Evolutionary conservation across 1,140 invertebrate species (phyloP).

Genomic region (Sycophaga agraensis): DNA sequence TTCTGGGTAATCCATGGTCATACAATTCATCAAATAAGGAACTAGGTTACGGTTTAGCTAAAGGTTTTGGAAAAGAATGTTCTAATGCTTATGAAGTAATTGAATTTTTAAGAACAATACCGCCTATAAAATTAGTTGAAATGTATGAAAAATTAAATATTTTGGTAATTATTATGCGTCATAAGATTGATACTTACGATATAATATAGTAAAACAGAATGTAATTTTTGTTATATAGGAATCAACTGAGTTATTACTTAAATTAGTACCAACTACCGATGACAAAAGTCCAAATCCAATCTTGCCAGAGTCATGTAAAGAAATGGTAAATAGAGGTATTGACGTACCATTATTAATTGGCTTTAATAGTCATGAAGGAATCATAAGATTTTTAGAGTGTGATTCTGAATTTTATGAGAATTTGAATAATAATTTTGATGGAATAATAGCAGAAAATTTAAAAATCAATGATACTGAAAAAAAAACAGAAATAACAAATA

Average conservation of each 20-base stretch:
- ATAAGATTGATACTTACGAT: too few species aligned
- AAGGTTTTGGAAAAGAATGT: conserved; percentile 52
- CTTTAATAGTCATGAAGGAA: conserved; percentile 61
- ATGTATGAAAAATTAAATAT: conserved; percentile 39
- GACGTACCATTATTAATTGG: conserved; percentile 63
- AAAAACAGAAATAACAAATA: conserved; percentile 39
- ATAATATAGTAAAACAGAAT: background rate
- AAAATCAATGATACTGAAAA: conserved; percentile 8
- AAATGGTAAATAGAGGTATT: conserved; percentile 47
- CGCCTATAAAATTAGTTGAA: conserved; percentile 47
- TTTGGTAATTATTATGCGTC: conserved; percentile 37
- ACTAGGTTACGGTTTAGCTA: conserved; percentile 51
- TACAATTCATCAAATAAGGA: conserved; percentile 35
- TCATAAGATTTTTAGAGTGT: conserved; percentile 47
- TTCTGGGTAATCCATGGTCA: conserved; percentile 49
- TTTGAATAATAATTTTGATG: conserved; percentile 23
- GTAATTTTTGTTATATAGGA: conserved; percentile 1
- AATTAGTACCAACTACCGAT: conserved; percentile 34
- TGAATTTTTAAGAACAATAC: conserved; percentile 49
- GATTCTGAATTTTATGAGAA: background rate
- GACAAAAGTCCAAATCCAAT: conserved; percentile 36
- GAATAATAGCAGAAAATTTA: conserved; percentile 14
- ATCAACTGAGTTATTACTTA: background rate
- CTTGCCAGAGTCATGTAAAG: conserved; percentile 38
- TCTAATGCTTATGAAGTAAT: conserved; percentile 47